A percentile compares a stretch with the other conserved stretches of the same genome.
Conservation (phyloP, 2,888 invertebrate species). For the Dryobota labecula region DNA sequence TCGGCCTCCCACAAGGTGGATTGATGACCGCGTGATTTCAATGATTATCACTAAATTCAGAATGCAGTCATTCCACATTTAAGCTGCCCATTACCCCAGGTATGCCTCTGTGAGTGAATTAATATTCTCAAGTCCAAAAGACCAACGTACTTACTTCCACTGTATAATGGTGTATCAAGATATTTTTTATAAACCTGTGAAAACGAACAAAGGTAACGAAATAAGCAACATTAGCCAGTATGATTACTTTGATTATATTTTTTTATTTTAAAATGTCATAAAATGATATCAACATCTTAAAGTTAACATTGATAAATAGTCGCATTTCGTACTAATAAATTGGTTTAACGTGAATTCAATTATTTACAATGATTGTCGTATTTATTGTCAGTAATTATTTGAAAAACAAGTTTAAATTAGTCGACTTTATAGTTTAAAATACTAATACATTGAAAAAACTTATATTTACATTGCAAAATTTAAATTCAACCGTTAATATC, state of each 20-base stretch:
- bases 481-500: not conserved
- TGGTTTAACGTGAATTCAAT: constrained; percentile 78
- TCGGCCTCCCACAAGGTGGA: not conserved
- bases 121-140: not conserved
- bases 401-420: constrained; percentile 43
- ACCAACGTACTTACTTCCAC: not conserved
- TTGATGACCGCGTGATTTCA: not conserved
- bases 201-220: constrained; percentile 27
- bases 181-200: not conserved
- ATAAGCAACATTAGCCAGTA: constrained; percentile 58
- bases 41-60: not conserved
- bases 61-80: not conserved
- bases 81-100: not conserved
- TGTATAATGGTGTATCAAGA: not conserved
- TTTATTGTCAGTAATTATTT: constrained; percentile 83
- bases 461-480: constrained; percentile 24
- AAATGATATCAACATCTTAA: constrained; percentile 90
- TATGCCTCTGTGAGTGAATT: not conserved
- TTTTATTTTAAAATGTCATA: constrained; percentile 90
- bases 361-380: constrained; percentile 83
- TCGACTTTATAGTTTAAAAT: constrained; percentile 43
- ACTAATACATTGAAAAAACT: constrained; percentile 31
- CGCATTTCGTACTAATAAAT: constrained; percentile 75
- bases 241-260: constrained; percentile 80
- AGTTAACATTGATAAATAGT: constrained; percentile 89